phyloP scores from a whole-genome alignment of 2,888 invertebrate genomes.

The Hyalella azteca region DNA sequence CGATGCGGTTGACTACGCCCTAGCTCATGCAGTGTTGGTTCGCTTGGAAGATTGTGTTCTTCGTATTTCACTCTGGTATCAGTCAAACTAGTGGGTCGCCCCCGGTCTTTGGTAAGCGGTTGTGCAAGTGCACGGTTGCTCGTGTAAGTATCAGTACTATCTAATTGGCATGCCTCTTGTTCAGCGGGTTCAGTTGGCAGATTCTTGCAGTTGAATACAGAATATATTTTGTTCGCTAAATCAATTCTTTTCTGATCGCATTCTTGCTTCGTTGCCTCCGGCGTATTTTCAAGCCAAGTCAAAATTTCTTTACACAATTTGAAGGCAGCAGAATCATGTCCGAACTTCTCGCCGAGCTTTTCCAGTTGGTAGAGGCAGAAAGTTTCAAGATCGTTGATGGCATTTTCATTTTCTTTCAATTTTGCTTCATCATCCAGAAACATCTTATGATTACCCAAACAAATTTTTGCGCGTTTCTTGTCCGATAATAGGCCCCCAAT shows the following conservation, averaged over 20 bases:
- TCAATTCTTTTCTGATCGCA: background rate
- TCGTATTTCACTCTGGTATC: too few species aligned
- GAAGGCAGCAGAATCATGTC: background rate
- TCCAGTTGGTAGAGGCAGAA: background rate
- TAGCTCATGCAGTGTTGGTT: too few species aligned
- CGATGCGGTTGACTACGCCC: too few species aligned
- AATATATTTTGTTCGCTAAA: too few species aligned
- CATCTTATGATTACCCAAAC: background rate
- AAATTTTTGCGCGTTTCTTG: background rate
- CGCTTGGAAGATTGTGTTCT: too few species aligned
- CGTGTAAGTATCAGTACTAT: too few species aligned
- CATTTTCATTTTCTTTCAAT: background rate
- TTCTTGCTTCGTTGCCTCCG: background rate
- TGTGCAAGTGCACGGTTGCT: too few species aligned
- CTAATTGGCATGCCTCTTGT: too few species aligned
- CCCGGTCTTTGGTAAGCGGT: too few species aligned
- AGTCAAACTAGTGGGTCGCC: too few species aligned
- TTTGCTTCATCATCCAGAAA: background rate
- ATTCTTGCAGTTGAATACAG: too few species aligned
- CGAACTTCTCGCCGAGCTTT: background rate
- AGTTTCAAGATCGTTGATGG: background rate
- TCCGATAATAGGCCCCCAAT: background rate
- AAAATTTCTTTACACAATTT: background rate
- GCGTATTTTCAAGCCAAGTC: background rate
- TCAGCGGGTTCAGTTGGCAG: too few species aligned